phyloP scores from a whole-genome alignment of 2,113 vertebrate species.

The Sinocyclocheilus grahami region DNA sequence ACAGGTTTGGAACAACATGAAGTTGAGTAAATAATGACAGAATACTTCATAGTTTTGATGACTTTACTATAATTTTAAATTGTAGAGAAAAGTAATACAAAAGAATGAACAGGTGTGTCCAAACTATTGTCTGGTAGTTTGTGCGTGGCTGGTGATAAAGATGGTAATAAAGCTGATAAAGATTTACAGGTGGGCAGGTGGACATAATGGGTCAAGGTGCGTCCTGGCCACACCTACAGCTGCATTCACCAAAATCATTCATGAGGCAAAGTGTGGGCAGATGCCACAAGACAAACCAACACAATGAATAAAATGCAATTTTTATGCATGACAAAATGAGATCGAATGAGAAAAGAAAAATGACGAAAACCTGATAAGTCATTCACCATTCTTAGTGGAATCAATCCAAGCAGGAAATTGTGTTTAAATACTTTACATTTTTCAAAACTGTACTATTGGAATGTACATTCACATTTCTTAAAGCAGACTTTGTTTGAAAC shows the following conservation, averaged over 20 bases:
- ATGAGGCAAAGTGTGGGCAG: neutral
- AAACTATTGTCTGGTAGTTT: constrained; percentile 20
- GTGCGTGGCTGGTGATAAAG: constrained; percentile 35
- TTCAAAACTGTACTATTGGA: neutral
- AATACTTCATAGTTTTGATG: neutral
- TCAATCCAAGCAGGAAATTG: neutral
- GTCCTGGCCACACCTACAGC: constrained; percentile 28
- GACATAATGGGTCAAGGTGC: constrained; percentile 35
- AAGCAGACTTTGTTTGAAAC: neutral
- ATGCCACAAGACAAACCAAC: neutral
- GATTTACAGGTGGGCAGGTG: constrained; percentile 24
- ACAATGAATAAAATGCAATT: neutral
- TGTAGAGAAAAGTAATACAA: neutral
- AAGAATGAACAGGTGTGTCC: constrained; percentile 7
- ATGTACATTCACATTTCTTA: constrained; percentile 11
- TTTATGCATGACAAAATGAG: neutral
- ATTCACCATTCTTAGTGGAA: neutral
- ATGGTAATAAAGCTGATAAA: constrained; percentile 24
- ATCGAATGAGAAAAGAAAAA: neutral
- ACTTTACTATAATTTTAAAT: neutral
- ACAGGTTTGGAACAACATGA: neutral
- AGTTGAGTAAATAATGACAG: neutral
- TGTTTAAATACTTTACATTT: neutral
- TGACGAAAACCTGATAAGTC: neutral
- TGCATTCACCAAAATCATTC: neutral